Evolutionary conservation across 2,797 vertebrate species (phyloP), one percentile per base, ranked within the genome.

Genomic region (Lepus townsendii): DNA sequence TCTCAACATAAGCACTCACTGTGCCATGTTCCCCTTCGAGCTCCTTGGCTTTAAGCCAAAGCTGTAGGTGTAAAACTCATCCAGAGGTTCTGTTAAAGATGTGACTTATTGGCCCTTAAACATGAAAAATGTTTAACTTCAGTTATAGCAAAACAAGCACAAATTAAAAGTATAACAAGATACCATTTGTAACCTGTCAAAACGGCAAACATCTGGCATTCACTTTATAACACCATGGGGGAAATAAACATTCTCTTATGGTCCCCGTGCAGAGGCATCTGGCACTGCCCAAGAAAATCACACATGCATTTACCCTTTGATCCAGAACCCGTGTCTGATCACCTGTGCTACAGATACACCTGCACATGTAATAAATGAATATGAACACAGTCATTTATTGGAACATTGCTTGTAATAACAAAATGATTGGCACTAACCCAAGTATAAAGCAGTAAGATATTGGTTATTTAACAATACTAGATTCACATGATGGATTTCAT

Each of bases 11-110:
- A 62, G 68, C 7, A 38, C 32, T 87, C 60, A 38, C 38, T 22
- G 32, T 20, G 47, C 16, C 22, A 11, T 79, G 54, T 83, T 82
- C 30, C 3, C 8, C 50, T 86, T 80, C 19, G n/a, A 71, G n/a
- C 79, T n/a, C 63, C 60, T 88, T 72, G 73, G 50, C 63, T 71
- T 76, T 72, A 73, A 27, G 47, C 62, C 62, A 95, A 66, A 93
- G 27, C 12, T 66, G 3, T 73, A 19, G 42, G 0, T 75, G 30
- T 52, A 88, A 71, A 65, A n/a, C 22, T 84, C 5, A 76, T 14
- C 7, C 47, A 84, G 82, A 38, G 27, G 77, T 84, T 47, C 35
- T 72, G 3, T 60, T 90, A 52, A 76, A 87, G 91, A 65, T 47
- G 20, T n/a, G 83, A 38, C 20, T 90, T 63, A 84, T 83, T 77